A percentile compares a stretch with the other conserved stretches of the same genome.
Evolutionary conservation across 1,140 invertebrate species (phyloP).

Genomic region (Coenobita brevimanus): DNA sequence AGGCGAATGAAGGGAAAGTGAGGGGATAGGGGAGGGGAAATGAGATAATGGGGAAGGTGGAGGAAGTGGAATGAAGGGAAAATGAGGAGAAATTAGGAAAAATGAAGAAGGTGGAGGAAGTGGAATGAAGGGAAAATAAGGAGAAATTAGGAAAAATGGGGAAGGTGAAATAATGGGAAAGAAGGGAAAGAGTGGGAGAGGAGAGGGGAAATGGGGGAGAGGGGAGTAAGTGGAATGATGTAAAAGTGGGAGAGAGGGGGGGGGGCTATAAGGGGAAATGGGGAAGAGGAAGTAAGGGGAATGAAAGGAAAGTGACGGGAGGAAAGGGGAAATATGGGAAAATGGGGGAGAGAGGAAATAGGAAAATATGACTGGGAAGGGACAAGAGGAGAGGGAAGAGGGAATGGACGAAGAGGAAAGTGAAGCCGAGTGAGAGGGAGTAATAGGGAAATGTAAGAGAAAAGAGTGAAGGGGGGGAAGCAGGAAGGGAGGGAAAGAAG

Average conservation of each 20-base stretch:
- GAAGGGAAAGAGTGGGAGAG: background rate
- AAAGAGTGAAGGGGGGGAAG: background rate
- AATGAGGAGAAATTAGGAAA: too few species aligned
- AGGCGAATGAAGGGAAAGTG: background rate
- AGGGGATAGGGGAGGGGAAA: background rate
- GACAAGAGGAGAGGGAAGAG: background rate
- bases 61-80: background rate
- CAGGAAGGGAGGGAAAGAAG: background rate
- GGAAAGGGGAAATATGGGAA: background rate
- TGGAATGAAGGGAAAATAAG: too few species aligned
- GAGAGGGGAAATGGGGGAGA: background rate
- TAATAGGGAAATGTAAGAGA: background rate
- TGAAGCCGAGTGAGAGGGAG: background rate
- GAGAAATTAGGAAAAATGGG: too few species aligned
- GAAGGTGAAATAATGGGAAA: background rate
- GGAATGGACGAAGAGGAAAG: background rate
- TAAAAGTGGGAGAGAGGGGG: background rate
- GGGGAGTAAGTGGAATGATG: background rate
- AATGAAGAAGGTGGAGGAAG: too few species aligned
- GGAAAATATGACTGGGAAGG: background rate
- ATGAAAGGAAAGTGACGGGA: background rate
- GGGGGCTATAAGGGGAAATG: too few species aligned
- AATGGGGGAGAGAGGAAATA: background rate
- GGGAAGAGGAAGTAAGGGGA: background rate
- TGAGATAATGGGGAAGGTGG: background rate